A percentile compares a stretch with the other conserved stretches of the same genome.
These are phyloP conservation scores for Monomorium pharaonis DNA, from an alignment of 1,140 invertebrate genomes.

Conservation along the genomic window DNA sequence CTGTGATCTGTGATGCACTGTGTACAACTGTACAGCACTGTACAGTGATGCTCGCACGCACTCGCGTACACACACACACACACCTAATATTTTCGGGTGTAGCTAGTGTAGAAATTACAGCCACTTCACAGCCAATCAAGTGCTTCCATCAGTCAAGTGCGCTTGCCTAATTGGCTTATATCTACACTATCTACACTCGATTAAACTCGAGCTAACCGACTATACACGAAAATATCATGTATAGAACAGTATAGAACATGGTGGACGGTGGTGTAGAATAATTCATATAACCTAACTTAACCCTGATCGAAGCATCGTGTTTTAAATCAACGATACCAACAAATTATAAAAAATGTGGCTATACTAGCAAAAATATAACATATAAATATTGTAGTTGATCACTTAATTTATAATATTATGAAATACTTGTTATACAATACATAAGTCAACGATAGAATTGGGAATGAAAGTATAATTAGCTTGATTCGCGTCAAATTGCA, in stretches of 20 bases:
- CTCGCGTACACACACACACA: too few species aligned
- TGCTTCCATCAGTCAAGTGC: too few species aligned
- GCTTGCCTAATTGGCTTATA: too few species aligned
- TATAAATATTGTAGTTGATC: background rate
- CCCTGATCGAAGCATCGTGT: background rate
- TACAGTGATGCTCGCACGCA: too few species aligned
- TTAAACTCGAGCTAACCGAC: background rate
- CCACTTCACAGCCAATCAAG: too few species aligned
- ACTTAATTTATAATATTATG: background rate
- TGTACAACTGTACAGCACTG: too few species aligned
- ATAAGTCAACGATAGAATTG: background rate
- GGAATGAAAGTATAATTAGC: background rate
- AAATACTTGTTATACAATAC: background rate
- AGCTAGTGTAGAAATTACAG: too few species aligned
- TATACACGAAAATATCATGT: background rate
- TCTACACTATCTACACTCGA: too few species aligned
- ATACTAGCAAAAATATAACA: background rate
- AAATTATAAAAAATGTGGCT: background rate
- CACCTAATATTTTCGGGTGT: too few species aligned
- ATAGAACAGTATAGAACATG: too few species aligned
- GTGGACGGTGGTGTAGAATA: too few species aligned
- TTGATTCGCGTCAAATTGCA: background rate
- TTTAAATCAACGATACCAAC: slow-evolving; percentile 12
- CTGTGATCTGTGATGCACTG: too few species aligned
- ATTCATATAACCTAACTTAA: background rate